phyloP scores from a whole-genome alignment of 2,888 invertebrate genomes.

The Villa cingulata region DNA sequence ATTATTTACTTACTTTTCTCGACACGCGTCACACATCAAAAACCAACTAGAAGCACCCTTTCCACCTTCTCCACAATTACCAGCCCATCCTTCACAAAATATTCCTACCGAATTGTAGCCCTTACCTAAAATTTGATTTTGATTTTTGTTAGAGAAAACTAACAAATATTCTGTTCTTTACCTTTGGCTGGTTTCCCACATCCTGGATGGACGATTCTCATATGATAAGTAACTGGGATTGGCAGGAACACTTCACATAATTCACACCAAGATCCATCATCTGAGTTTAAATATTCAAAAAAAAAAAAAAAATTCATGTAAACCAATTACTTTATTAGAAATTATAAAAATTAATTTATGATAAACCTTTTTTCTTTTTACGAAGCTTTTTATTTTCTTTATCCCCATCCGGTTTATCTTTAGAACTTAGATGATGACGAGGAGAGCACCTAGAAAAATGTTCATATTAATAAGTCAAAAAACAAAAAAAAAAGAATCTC shows the following conservation, averaged over 20 bases:
- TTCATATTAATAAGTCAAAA: neutral
- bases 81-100: slow-evolving; percentile 79
- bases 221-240: slow-evolving; percentile 76
- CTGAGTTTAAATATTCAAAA: slow-evolving; percentile 11
- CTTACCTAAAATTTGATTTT: slow-evolving; percentile 31
- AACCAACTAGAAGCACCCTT: slow-evolving; percentile 75
- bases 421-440: slow-evolving; percentile 11
- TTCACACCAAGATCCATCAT: slow-evolving; percentile 53
- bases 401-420: slow-evolving; percentile 20
- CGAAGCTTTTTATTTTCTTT: slow-evolving; percentile 29
- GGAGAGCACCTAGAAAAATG: slow-evolving; percentile 7
- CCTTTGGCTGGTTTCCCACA: slow-evolving; percentile 76
- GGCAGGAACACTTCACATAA: slow-evolving; percentile 67
- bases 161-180: neutral
- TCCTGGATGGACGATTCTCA: slow-evolving; percentile 80
- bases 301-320: no score
- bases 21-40: slow-evolving; percentile 80
- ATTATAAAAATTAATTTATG: neutral
- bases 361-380: slow-evolving; percentile 29
- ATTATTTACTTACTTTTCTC: slow-evolving; percentile 51
- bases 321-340: no score
- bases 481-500: neutral
- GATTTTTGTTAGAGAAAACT: neutral
- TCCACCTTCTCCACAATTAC: slow-evolving; percentile 77
- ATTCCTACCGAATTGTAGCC: slow-evolving; percentile 87